phyloP scores from a whole-genome alignment of 2,888 invertebrate genomes.

The Pachymerium ferrugineum region DNA sequence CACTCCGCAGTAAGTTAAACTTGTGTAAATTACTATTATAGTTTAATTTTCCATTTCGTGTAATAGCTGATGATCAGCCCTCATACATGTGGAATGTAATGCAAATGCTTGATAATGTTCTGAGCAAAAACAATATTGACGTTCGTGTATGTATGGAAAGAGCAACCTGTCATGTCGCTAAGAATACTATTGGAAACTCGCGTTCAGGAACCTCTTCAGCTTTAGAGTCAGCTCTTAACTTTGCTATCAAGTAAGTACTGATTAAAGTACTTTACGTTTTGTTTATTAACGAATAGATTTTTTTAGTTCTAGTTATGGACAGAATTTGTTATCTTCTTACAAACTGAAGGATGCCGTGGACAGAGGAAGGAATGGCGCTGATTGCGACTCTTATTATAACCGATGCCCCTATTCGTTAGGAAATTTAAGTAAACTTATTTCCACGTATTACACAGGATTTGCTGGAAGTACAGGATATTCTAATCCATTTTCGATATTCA shows the following conservation, averaged over 20 bases:
- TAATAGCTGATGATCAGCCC: background rate
- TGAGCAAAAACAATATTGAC: conserved; percentile 28
- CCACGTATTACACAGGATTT: conserved; percentile 18
- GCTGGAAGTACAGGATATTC: background rate
- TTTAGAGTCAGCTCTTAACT: background rate
- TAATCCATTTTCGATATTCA: background rate
- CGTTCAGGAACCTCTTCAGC: background rate
- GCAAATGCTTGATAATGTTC: background rate
- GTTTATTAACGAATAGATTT: no score
- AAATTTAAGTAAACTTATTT: conserved; percentile 28
- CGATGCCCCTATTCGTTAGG: conserved; percentile 25
- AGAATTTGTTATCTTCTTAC: conserved; percentile 27
- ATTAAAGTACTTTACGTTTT: background rate
- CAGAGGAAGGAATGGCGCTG: conserved; percentile 13
- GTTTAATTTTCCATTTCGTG: background rate
- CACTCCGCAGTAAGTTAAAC: background rate
- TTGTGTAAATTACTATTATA: background rate
- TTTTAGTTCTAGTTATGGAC: conserved; percentile 28
- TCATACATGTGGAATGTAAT: conserved; percentile 12
- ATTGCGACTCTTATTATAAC: conserved; percentile 19
- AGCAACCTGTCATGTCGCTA: conserved; percentile 27
- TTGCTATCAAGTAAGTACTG: conserved; percentile 6
- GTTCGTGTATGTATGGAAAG: conserved; percentile 30
- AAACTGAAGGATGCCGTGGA: conserved; percentile 23
- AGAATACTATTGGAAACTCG: background rate